Percentiles rank a stretch among this genome's conserved stretches.
Conservation (phyloP, 2,113 vertebrate genomes). For the Typhlomys cinereus region DNA sequence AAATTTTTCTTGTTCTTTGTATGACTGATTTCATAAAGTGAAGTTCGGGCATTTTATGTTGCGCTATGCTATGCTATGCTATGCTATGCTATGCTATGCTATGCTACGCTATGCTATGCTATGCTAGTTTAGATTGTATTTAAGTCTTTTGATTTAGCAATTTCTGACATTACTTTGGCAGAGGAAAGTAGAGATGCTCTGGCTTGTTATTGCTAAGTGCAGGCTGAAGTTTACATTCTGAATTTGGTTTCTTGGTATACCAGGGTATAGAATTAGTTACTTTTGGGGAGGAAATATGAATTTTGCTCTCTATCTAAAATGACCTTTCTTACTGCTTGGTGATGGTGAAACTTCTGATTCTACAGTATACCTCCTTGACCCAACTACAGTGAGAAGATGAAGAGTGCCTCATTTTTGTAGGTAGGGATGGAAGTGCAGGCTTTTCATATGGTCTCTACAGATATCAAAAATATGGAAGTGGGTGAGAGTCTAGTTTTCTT, state of each 20-base stretch:
- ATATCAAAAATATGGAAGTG: not conserved
- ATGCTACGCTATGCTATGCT: too few species aligned
- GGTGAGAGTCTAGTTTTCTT: not conserved
- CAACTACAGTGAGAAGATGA: not conserved
- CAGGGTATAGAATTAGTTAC: not conserved
- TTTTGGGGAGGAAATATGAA: not conserved
- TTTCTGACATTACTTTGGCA: not conserved
- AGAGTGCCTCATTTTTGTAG: not conserved
- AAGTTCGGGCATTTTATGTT: not conserved
- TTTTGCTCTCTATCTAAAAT: not conserved
- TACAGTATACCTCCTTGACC: not conserved
- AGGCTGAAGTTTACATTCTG: not conserved
- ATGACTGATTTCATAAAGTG: not conserved
- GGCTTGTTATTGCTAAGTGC: not conserved
- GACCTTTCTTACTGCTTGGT: not conserved
- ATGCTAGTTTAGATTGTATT: not conserved
- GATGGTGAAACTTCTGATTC: not conserved
- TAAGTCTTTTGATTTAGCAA: not conserved
- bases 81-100: too few species aligned
- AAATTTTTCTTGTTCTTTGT: not conserved
- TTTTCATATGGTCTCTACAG: not conserved
- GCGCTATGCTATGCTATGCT: too few species aligned
- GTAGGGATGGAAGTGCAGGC: not conserved
- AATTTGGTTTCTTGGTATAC: not conserved
- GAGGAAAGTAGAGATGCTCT: not conserved